Evolutionary conservation across 2,113 vertebrate species (phyloP).

Genomic region (Podocnemis expansa): DNA sequence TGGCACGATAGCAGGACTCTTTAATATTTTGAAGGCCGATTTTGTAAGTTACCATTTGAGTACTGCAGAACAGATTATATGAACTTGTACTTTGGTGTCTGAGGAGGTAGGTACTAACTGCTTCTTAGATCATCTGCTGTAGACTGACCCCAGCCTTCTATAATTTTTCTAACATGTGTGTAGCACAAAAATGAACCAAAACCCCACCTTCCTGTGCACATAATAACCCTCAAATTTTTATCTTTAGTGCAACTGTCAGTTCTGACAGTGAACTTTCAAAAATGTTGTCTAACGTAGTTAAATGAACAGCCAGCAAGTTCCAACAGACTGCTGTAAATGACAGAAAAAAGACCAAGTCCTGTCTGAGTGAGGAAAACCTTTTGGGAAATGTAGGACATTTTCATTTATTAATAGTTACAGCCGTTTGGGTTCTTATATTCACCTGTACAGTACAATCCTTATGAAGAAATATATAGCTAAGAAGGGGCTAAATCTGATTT

Average conservation of each 20-base stretch:
- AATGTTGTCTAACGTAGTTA: not conserved
- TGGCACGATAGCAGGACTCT: not conserved
- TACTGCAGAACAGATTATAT: not conserved
- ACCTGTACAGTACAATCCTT: not conserved
- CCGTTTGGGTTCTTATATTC: not conserved
- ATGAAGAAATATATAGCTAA: not conserved
- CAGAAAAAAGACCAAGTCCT: not conserved
- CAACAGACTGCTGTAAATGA: not conserved
- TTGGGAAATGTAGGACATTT: not conserved
- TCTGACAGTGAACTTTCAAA: not conserved
- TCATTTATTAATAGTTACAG: not conserved
- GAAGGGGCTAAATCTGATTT: not conserved
- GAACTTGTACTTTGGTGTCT: not conserved
- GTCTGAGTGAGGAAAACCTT: not conserved
- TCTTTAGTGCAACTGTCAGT: not conserved
- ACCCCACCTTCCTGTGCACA: not conserved
- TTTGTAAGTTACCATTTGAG: constrained; percentile 8
- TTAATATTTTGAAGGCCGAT: not conserved
- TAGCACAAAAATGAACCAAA: not conserved
- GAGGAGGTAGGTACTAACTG: not conserved
- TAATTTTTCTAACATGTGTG: not conserved
- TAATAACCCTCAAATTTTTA: not conserved
- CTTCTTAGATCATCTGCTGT: not conserved
- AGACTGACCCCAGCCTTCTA: not conserved
- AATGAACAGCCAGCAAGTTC: not conserved